Percentiles rank a stretch among this genome's conserved stretches.
phyloP scores from a whole-genome alignment of 2,797 vertebrate genomes.

The Triplophysa yarkandensis region DNA sequence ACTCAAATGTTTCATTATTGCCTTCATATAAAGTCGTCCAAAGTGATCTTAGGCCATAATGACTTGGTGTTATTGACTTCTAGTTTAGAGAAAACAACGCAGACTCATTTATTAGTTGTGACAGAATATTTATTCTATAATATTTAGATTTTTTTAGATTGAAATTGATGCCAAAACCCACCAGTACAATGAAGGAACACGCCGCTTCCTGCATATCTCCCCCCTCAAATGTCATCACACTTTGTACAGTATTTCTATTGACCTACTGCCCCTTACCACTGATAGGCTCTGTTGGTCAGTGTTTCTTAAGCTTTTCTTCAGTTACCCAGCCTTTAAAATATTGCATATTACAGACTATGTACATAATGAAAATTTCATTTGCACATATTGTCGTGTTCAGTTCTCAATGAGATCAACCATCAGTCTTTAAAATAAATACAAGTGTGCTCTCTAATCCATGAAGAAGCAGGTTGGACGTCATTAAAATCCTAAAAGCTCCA shows the following conservation, averaged over 20 bases:
- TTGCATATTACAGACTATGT: not conserved
- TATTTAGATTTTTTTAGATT: not conserved
- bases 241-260: too few species aligned
- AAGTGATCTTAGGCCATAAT: not conserved
- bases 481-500: not conserved
- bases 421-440: not conserved
- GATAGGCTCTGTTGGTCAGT: too few species aligned
- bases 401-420: not conserved
- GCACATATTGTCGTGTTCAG: not conserved
- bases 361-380: not conserved
- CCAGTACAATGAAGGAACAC: too few species aligned
- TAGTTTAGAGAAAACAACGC: not conserved
- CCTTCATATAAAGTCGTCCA: not conserved
- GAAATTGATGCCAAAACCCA: too few species aligned
- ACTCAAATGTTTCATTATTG: not conserved
- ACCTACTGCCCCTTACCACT: too few species aligned
- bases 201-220: too few species aligned
- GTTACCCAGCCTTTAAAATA: too few species aligned
- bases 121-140: not conserved
- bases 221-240: too few species aligned
- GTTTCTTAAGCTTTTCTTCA: too few species aligned
- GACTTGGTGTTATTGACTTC: not conserved
- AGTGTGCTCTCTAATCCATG: too few species aligned
- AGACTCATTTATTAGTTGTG: slow-evolving; percentile 15
- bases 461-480: not conserved